These are phyloP conservation scores for Heliconius charithonia DNA, from an alignment of 2,888 invertebrate genomes.

Conservation along the genomic window DNA sequence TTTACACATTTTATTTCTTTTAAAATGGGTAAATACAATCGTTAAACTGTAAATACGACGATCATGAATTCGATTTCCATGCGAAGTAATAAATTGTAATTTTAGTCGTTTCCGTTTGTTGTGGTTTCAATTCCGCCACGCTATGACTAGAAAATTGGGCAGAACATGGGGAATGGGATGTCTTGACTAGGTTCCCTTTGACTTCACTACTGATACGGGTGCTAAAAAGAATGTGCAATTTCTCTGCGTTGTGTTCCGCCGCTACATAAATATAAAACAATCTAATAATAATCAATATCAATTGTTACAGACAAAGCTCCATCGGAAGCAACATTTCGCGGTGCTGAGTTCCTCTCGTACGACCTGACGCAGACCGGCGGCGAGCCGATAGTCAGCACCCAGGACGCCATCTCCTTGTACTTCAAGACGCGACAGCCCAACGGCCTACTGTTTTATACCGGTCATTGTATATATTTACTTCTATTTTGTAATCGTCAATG, in stretches of 20 bases:
- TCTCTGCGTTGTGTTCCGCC: neutral
- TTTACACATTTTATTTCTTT: too few species aligned
- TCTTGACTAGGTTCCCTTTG: neutral
- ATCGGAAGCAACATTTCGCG: slow-evolving; percentile 96
- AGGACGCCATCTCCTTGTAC: slow-evolving; percentile 94
- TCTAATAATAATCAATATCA: slow-evolving; percentile 36
- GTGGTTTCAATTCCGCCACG: neutral
- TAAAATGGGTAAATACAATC: too few species aligned
- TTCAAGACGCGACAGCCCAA: slow-evolving; percentile 96
- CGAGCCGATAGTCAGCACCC: slow-evolving; percentile 94
- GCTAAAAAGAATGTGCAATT: neutral
- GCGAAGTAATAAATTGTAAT: too few species aligned
- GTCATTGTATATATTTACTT: slow-evolving; percentile 71
- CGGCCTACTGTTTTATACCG: slow-evolving; percentile 96
- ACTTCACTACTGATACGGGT: neutral
- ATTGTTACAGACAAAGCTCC: slow-evolving; percentile 93
- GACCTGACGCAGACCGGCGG: slow-evolving; percentile 93
- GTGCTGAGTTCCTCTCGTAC: slow-evolving; percentile 95
- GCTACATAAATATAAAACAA: too few species aligned
- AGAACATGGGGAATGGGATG: neutral
- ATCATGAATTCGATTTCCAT: too few species aligned
- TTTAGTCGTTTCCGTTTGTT: too few species aligned
- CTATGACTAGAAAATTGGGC: neutral
- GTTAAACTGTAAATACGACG: too few species aligned
- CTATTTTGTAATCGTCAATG: too few species aligned